Percentiles rank a stretch among this genome's conserved stretches.
Conservation (phyloP, 2,113 vertebrate species). For the Rhombomys opimus region DNA sequence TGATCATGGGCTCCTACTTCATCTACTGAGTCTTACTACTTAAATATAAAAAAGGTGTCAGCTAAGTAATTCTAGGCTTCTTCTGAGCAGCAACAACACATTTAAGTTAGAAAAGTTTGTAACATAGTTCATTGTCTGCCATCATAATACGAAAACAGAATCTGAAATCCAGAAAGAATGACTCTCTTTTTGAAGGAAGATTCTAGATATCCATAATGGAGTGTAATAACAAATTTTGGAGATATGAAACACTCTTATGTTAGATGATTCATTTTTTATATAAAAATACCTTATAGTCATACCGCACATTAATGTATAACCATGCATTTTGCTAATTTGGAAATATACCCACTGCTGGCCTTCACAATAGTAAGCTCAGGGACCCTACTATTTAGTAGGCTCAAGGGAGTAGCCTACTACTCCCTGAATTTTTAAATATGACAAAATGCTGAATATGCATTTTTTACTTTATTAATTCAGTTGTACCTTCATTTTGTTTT, state of each 20-base stretch:
- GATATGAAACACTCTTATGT: background rate
- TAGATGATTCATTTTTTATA: background rate
- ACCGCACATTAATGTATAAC: background rate
- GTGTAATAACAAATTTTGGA: background rate
- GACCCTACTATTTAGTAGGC: too few relatives aligned
- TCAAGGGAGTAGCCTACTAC: background rate
- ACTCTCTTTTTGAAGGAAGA: background rate
- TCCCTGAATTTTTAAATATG: constrained; percentile 34
- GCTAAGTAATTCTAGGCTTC: background rate
- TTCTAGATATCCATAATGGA: constrained; percentile 27
- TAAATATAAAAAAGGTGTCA: constrained; percentile 30
- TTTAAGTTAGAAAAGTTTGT: background rate
- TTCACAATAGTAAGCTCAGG: constrained; percentile 14
- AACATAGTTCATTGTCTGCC: background rate
- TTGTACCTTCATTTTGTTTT: background rate
- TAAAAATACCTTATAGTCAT: background rate
- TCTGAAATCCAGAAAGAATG: constrained; percentile 14
- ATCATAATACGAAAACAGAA: background rate
- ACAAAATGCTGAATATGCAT: background rate
- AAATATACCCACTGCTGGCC: constrained; percentile 19
- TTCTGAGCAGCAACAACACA: constrained; percentile 22
- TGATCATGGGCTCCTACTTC: background rate
- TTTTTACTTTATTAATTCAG: background rate
- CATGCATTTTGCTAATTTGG: background rate
- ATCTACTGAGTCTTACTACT: background rate